phyloP scores from a whole-genome alignment of 1,140 invertebrate species.

The Drosophila yakuba region DNA sequence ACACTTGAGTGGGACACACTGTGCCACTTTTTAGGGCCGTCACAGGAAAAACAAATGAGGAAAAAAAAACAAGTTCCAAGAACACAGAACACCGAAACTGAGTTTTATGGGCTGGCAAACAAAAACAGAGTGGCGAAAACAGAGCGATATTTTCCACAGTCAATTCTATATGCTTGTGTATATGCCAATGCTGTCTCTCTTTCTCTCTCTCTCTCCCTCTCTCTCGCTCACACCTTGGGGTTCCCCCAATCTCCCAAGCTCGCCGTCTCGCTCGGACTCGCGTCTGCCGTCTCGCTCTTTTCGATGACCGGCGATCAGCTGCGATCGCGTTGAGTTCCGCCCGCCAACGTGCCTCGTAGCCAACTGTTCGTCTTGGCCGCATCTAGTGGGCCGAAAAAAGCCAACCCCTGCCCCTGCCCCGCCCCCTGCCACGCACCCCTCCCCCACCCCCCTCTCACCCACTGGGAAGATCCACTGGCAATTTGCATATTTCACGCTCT shows the following conservation, averaged over 20 bases:
- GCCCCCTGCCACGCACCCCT: background rate
- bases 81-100: background rate
- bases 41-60: background rate
- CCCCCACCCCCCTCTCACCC: background rate
- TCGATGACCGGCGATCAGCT: constrained; percentile 58
- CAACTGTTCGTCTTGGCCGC: constrained; percentile 59
- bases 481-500: constrained; percentile 68
- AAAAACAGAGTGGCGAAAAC: constrained; percentile 11
- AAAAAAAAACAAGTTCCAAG: background rate
- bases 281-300: constrained; percentile 35
- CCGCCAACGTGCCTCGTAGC: constrained; percentile 64
- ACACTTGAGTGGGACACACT: constrained; percentile 44
- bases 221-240: background rate
- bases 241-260: background rate
- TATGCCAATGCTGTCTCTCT: background rate
- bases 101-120: constrained; percentile 18
- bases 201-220: constrained; percentile 5
- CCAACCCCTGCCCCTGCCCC: constrained; percentile 2
- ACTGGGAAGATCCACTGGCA: background rate
- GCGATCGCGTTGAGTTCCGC: constrained; percentile 42
- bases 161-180: background rate
- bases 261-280: constrained; percentile 19
- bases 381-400: constrained; percentile 28
- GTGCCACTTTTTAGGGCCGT: constrained; percentile 45
- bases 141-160: constrained; percentile 7